phyloP scores from a whole-genome alignment of 1,140 invertebrate species.

The Hesperophylax magnus region DNA sequence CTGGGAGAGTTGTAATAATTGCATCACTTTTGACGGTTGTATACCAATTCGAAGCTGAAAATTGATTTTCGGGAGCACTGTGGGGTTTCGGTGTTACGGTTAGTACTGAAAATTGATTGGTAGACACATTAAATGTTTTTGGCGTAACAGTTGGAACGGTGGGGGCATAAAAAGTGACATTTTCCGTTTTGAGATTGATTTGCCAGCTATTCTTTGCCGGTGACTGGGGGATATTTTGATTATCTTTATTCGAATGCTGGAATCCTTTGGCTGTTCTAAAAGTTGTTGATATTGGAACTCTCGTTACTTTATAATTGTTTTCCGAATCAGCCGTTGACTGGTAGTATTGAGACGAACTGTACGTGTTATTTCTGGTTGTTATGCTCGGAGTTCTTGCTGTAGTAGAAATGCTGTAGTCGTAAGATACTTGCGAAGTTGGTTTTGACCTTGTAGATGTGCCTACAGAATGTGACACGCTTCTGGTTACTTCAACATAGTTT shows the following conservation, averaged over 20 bases:
- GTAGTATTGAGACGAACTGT: slow-evolving; percentile 48
- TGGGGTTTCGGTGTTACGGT: slow-evolving; percentile 48
- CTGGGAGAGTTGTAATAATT: slow-evolving; percentile 52
- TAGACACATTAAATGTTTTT: slow-evolving; percentile 49
- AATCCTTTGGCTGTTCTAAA: neutral
- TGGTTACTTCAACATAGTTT: slow-evolving; percentile 55
- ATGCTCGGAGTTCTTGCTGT: neutral
- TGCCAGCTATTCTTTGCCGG: slow-evolving; percentile 33
- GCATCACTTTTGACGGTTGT: slow-evolving; percentile 19
- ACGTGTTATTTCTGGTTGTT: slow-evolving; percentile 23
- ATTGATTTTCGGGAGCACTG: slow-evolving; percentile 45
- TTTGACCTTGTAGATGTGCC: slow-evolving; percentile 25
- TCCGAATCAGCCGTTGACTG: slow-evolving; percentile 11
- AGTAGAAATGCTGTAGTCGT: slow-evolving; percentile 12
- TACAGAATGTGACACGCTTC: slow-evolving; percentile 52
- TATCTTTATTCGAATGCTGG: slow-evolving; percentile 36
- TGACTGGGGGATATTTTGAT: neutral
- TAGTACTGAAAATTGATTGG: slow-evolving; percentile 32
- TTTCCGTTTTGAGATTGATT: slow-evolving; percentile 36
- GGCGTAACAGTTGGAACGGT: slow-evolving; percentile 55
- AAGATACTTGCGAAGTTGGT: slow-evolving; percentile 1
- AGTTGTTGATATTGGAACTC: neutral
- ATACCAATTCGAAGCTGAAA: slow-evolving; percentile 54
- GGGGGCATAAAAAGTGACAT: slow-evolving; percentile 45
- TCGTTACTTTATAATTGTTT: slow-evolving; percentile 7